A percentile compares a stretch with the other conserved stretches of the same genome.
Conservation (phyloP, 2,797 vertebrate genomes). For the Myotis planiceps region DNA sequence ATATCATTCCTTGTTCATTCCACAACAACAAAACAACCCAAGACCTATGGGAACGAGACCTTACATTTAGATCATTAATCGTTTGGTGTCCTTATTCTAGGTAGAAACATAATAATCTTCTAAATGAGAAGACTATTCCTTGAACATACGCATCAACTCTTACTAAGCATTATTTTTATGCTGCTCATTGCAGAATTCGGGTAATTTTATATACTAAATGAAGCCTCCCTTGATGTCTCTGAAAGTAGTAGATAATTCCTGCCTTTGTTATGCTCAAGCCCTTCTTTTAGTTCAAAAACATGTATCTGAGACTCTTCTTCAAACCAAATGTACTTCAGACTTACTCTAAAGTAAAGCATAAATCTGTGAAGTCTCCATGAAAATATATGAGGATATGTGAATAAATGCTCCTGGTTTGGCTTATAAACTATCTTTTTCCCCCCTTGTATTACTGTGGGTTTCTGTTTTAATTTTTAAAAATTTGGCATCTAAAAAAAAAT, state of each 20-base stretch:
- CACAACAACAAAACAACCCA: neutral
- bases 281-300: neutral
- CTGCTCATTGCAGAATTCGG: neutral
- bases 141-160: neutral
- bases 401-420: neutral
- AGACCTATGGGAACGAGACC: neutral
- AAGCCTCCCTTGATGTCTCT: neutral
- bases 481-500: neutral
- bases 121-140: neutral
- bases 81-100: neutral
- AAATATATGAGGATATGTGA: neutral
- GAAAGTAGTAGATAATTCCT: neutral
- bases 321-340: neutral
- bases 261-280: neutral
- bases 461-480: neutral
- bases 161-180: neutral
- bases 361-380: neutral
- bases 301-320: neutral
- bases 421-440: neutral
- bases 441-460: neutral
- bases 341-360: slow-evolving; percentile 15
- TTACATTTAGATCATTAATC: neutral
- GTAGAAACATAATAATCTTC: neutral
- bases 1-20: neutral
- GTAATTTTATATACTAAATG: neutral